These are phyloP conservation scores for Apamea sordens DNA, from an alignment of 2,888 invertebrate species.

Conservation along the genomic window DNA sequence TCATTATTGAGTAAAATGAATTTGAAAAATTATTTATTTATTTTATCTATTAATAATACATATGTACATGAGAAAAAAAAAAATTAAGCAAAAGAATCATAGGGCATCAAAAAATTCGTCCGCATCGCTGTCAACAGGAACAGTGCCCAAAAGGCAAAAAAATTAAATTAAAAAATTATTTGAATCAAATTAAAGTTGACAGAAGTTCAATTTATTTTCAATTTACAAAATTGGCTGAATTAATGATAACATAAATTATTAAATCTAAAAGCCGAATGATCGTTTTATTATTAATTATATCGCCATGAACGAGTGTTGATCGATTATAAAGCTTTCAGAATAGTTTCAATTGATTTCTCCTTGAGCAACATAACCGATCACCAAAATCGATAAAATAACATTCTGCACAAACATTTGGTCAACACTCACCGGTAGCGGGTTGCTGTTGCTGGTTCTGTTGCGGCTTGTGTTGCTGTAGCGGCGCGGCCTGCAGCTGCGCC, in stretches of 20 bases:
- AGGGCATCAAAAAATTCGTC: too few species aligned
- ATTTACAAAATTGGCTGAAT: not conserved
- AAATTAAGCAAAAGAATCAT: too few species aligned
- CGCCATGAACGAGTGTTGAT: not conserved
- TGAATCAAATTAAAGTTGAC: not conserved
- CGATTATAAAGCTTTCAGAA: too few species aligned
- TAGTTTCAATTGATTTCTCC: too few species aligned
- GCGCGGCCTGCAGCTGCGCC: conserved; percentile 74
- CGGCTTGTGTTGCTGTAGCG: conserved; percentile 58
- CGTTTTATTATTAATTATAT: not conserved
- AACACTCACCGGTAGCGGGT: conserved; percentile 68
- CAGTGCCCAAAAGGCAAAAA: too few species aligned
- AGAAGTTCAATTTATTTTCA: not conserved
- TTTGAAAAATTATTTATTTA: not conserved
- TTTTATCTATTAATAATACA: too few species aligned
- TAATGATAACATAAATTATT: not conserved
- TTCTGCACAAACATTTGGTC: not conserved
- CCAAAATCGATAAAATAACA: not conserved
- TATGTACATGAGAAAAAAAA: too few species aligned
- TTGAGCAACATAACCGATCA: too few species aligned
- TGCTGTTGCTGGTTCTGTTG: conserved; percentile 73
- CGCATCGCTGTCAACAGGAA: too few species aligned
- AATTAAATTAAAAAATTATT: not conserved
- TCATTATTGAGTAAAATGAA: not conserved
- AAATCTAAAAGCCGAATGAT: not conserved